Percentiles rank a stretch among this genome's conserved stretches.
These are phyloP conservation scores for Lasioglossum oenotherae DNA, from an alignment of 2,888 invertebrate species.

Conservation along the genomic window DNA sequence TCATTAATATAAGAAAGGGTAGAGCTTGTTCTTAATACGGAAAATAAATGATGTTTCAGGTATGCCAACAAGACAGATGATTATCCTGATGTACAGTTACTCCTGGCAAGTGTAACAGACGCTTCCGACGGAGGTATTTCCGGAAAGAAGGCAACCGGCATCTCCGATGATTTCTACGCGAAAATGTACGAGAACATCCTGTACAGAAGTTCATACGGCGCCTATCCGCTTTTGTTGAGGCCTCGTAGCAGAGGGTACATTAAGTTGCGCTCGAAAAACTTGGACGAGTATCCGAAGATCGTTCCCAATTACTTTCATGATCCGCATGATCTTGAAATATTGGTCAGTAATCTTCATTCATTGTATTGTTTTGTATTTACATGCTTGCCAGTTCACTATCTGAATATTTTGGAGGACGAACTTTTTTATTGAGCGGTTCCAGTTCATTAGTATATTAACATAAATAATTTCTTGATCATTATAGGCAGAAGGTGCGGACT, in stretches of 20 bases:
- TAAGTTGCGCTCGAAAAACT: slow-evolving; percentile 88
- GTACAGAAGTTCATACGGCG: slow-evolving; percentile 18
- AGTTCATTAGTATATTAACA: neutral
- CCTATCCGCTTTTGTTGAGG: slow-evolving; percentile 41
- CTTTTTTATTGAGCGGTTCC: neutral
- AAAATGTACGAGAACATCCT: slow-evolving; percentile 17
- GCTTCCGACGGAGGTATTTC: slow-evolving; percentile 28
- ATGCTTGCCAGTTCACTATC: neutral
- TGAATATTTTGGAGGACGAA: neutral
- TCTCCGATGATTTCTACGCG: neutral
- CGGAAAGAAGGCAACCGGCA: neutral
- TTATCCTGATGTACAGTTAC: slow-evolving; percentile 58
- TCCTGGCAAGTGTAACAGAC: slow-evolving; percentile 19
- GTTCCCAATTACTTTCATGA: slow-evolving; percentile 94
- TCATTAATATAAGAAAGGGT: too few species aligned
- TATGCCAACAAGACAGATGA: slow-evolving; percentile 27
- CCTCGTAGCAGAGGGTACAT: slow-evolving; percentile 82
- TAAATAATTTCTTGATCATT: neutral
- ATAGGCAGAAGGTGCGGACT: neutral
- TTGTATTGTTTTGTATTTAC: neutral
- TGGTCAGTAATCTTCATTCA: neutral
- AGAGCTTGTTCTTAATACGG: too few species aligned
- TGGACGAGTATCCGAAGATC: slow-evolving; percentile 89
- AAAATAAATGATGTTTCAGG: slow-evolving; percentile 24
- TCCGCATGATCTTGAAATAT: slow-evolving; percentile 89